phyloP scores from a whole-genome alignment of 2,113 vertebrate genomes.

The Ifrita kowaldi region DNA sequence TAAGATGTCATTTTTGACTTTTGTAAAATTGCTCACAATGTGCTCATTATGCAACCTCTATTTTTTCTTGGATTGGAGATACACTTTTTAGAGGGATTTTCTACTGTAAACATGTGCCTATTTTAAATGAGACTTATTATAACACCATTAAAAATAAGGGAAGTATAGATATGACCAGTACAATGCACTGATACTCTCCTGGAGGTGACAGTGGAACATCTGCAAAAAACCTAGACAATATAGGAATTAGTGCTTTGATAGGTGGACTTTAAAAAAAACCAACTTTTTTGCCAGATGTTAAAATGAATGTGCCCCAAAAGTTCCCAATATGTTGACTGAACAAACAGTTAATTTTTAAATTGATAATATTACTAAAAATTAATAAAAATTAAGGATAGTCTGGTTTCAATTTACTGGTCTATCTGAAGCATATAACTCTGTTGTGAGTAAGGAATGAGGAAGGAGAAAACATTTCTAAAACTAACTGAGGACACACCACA shows the following conservation, averaged over 20 bases:
- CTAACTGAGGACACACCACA: not conserved
- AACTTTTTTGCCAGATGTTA: not conserved
- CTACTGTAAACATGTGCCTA: not conserved
- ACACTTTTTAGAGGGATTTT: not conserved
- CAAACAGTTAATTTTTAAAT: not conserved
- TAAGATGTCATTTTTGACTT: not conserved
- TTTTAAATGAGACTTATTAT: not conserved
- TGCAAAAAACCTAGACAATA: not conserved
- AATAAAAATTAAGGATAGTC: not conserved
- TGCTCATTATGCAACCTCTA: not conserved
- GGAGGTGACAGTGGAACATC: not conserved
- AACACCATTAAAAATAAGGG: not conserved
- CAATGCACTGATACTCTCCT: not conserved
- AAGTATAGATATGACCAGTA: not conserved
- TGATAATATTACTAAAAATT: not conserved
- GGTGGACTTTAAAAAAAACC: not conserved
- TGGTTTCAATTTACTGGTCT: not conserved
- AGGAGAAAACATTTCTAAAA: not conserved
- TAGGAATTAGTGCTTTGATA: not conserved
- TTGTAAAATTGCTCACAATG: not conserved
- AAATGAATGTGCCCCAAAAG: not conserved
- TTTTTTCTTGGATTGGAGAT: not conserved
- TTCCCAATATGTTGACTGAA: not conserved
- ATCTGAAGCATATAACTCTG: not conserved
- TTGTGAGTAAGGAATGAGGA: not conserved